These are phyloP conservation scores for Synaphobranchus kaupii DNA, from an alignment of 2,797 vertebrate genomes.

Conservation along the genomic window DNA sequence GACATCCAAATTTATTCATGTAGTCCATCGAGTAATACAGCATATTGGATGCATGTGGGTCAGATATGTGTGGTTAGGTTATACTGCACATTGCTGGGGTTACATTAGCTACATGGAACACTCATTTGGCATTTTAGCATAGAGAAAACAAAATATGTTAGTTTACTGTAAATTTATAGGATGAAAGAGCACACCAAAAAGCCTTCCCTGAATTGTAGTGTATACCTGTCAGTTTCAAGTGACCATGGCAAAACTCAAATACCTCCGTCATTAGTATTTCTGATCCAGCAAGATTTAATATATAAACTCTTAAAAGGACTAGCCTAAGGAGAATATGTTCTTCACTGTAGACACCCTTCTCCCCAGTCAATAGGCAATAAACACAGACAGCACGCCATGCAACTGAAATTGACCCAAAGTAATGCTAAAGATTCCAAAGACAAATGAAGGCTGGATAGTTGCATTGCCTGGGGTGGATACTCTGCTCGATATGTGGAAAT, in stretches of 20 bases:
- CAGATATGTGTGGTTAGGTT: neutral
- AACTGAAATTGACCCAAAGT: constrained; percentile 20
- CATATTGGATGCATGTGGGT: neutral
- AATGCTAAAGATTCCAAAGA: constrained; percentile 13
- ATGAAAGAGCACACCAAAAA: neutral
- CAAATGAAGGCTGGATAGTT: constrained; percentile 32
- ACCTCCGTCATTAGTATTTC: neutral
- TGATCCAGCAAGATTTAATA: neutral
- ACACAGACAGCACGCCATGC: constrained; percentile 10
- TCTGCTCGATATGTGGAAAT: neutral
- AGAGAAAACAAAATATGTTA: neutral
- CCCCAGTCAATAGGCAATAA: constrained; percentile 29
- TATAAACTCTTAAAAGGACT: neutral
- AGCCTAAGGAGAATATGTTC: neutral
- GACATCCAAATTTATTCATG: neutral
- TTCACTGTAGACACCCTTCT: neutral
- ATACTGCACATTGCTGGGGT: neutral
- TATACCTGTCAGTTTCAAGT: neutral
- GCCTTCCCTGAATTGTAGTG: neutral
- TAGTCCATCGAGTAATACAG: neutral
- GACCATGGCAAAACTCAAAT: neutral
- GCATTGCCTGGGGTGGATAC: neutral
- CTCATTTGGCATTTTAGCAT: neutral
- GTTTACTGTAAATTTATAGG: neutral
- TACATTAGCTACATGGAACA: neutral